Evolutionary conservation across 1,140 invertebrate species (phyloP).

Genomic region (Papilio glaucus): DNA sequence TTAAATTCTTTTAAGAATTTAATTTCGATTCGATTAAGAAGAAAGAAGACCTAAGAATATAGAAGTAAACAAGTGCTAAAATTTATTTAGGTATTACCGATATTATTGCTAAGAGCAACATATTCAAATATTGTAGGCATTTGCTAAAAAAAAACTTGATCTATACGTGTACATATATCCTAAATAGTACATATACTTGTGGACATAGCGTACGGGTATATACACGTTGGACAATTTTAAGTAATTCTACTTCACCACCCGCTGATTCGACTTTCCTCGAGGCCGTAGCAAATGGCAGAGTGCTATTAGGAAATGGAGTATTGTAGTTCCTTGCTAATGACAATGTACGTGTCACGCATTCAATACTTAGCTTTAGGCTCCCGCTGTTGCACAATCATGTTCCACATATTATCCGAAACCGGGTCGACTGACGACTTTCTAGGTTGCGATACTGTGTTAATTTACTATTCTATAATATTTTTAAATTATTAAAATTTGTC

Average conservation of each 20-base stretch:
- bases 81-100: neutral
- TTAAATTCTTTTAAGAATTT: too few species aligned
- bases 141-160: constrained; percentile 7
- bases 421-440: constrained; percentile 38
- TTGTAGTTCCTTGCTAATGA: constrained; percentile 57
- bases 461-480: too few species aligned
- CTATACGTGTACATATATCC: neutral
- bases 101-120: neutral
- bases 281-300: constrained; percentile 51
- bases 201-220: too few species aligned
- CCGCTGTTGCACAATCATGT: constrained; percentile 56
- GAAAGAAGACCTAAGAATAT: neutral
- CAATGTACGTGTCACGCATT: constrained; percentile 57
- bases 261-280: constrained; percentile 39
- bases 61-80: neutral
- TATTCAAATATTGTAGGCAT: neutral
- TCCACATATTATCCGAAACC: constrained; percentile 48
- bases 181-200: neutral
- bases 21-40: neutral
- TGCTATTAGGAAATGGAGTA: constrained; percentile 62
- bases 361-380: constrained; percentile 46
- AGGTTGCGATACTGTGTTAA: too few species aligned
- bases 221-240: neutral
- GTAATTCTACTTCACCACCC: constrained; percentile 32
- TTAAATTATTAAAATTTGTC: too few species aligned